Base-by-base conservation (phyloP, 2,888 invertebrate species). In the Mylabris sibirica region DNA sequence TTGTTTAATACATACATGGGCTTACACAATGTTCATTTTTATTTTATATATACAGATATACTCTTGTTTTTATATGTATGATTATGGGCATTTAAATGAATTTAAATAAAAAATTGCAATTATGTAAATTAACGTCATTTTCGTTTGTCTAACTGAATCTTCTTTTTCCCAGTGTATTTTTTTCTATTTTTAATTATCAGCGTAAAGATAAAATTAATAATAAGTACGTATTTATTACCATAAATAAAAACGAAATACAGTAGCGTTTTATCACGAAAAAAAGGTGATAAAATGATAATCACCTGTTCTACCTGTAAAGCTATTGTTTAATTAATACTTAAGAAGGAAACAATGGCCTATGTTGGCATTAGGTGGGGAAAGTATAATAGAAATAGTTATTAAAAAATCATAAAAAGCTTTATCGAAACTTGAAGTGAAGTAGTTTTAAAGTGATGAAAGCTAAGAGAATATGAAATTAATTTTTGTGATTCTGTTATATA, bases 381-480 rank as follows among this genome's bases (percentile, higher is more conserved):
- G n/a, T 30, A 20, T 49, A 49, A 49, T 17, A 49, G 20, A 20
- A 20, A 49, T 49, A 49, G 3, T 11, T 6, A 49, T 44, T 11
- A 49, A 49, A 49, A 49, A 30, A 30, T 30, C 20, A 49, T 49
- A 20, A 49, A 49, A 49, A 49, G 49, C 20, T 49, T 20, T 49
- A 49, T 49, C 9, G 49, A 49, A 49, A 20, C 11, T 20, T 49
- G 2, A 49, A 20, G 20, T 49, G 11, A 49, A 49, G 11, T 6
- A 63, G 49, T 26, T 26, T 34, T 14, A 34, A n/a, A n/a, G 53
- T 63, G 34, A 53, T 26, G 26, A 22, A 8, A 53, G n/a, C 11
- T 17, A 5, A 14, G 53, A 57, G 14, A 63, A 63, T 20, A 63
- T 63, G 63, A 44, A 53, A 63, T 22, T 63, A 24, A n/a, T 49